Conservation (phyloP, 2,888 invertebrate genomes). For the Temnothorax unifasciatus region DNA sequence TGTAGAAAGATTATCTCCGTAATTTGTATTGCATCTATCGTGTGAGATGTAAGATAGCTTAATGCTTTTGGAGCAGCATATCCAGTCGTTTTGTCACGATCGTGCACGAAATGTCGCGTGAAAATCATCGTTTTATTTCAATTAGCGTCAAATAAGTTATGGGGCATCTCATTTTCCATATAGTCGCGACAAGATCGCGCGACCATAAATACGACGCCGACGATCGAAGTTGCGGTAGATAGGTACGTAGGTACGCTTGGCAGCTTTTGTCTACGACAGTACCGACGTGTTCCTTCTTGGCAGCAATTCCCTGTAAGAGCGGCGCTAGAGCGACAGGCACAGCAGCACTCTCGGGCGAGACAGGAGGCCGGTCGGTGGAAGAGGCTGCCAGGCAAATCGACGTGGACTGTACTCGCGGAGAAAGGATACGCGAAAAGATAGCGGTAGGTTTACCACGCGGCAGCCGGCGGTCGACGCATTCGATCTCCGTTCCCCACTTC, state of each 20-base stretch:
- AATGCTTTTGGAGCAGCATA: neutral
- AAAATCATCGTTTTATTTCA: slow-evolving; percentile 6
- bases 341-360: slow-evolving; percentile 58
- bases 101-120: neutral
- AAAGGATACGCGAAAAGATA: slow-evolving; percentile 78
- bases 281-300: slow-evolving; percentile 54
- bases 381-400: slow-evolving; percentile 71
- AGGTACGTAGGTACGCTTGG: slow-evolving; percentile 37
- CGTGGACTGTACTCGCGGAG: slow-evolving; percentile 72
- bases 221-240: neutral
- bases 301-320: slow-evolving; percentile 71
- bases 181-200: neutral
- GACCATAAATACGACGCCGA: neutral
- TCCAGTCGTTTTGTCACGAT: neutral
- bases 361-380: slow-evolving; percentile 46
- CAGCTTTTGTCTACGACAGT: slow-evolving; percentile 70
- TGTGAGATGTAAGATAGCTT: neutral
- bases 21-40: neutral
- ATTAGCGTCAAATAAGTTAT: neutral
- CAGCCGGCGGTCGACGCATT: slow-evolving; percentile 32
- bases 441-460: slow-evolving; percentile 61
- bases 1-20: neutral
- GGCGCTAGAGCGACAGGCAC: slow-evolving; percentile 72
- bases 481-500: slow-evolving; percentile 48
- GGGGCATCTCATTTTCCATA: neutral